Evolutionary conservation across 2,888 invertebrate species (phyloP).

Genomic region (Sinelater perroti): DNA sequence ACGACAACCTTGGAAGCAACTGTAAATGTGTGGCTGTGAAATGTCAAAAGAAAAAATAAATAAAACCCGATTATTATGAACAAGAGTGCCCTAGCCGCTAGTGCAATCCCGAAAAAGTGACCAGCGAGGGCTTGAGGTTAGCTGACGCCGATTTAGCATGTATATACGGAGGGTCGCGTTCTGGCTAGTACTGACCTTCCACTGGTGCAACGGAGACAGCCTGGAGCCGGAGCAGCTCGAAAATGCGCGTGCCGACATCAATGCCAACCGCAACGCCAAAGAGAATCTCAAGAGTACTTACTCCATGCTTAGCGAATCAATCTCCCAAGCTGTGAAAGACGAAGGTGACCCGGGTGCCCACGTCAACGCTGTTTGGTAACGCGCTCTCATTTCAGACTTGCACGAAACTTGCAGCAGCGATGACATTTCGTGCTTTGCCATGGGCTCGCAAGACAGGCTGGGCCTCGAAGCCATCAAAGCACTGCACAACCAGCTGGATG

Average conservation of each 20-base stretch:
- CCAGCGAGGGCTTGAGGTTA: constrained; percentile 16
- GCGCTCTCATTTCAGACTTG: constrained; percentile 45
- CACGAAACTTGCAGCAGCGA: constrained; percentile 68
- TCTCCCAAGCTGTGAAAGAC: constrained; percentile 67
- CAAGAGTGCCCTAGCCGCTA: constrained; percentile 27
- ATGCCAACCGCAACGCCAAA: constrained; percentile 34
- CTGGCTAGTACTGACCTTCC: constrained; percentile 56
- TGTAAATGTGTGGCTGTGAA: constrained; percentile 48
- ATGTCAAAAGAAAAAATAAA: constrained; percentile 54
- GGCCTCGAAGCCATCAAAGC: constrained; percentile 93
- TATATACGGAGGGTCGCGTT: constrained; percentile 51
- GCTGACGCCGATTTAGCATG: constrained; percentile 39
- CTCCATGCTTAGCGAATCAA: constrained; percentile 65
- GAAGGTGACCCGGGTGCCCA: constrained; percentile 62
- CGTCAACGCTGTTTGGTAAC: not conserved
- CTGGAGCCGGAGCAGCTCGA: constrained; percentile 40
- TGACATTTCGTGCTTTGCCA: constrained; percentile 77
- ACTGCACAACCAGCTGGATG: constrained; percentile 94
- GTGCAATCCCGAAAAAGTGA: constrained; percentile 1
- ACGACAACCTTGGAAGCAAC: constrained; percentile 30
- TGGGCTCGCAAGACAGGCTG: constrained; percentile 78
- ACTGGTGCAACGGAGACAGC: constrained; percentile 48
- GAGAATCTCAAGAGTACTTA: constrained; percentile 57
- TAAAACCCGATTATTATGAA: constrained; percentile 52
- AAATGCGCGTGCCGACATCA: constrained; percentile 35